These are phyloP conservation scores for Melieria picta DNA, from an alignment of 2,888 invertebrate species.

Conservation along the genomic window DNA sequence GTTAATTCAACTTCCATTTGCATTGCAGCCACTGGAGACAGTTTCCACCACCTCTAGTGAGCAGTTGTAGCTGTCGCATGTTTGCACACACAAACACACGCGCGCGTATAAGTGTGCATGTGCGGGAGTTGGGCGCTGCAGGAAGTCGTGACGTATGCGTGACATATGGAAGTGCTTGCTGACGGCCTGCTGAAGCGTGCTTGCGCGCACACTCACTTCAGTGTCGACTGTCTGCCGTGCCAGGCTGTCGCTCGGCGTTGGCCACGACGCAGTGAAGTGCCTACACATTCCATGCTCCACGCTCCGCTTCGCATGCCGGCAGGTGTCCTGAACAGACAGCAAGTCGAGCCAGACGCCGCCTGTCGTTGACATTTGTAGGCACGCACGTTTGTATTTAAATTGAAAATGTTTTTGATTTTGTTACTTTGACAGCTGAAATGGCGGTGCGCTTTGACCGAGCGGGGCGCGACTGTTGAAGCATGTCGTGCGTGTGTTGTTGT, in stretches of 20 bases:
- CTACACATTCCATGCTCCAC: too few species aligned
- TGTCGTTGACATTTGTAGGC: conserved; percentile 1
- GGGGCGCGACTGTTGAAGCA: too few species aligned
- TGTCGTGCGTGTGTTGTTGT: neutral
- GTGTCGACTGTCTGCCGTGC: too few species aligned
- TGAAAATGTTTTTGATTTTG: conserved; percentile 15
- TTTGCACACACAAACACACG: neutral
- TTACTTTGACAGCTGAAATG: neutral
- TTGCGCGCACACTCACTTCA: neutral
- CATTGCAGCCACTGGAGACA: neutral
- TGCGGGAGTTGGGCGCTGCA: conserved; percentile 25
- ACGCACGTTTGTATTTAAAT: conserved; percentile 5
- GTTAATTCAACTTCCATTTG: neutral
- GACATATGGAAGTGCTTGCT: conserved; percentile 30
- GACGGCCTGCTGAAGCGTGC: neutral
- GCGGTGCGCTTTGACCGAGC: neutral
- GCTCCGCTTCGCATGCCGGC: too few species aligned
- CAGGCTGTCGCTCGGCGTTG: too few species aligned
- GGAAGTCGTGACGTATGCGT: conserved; percentile 15
- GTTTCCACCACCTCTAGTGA: neutral
- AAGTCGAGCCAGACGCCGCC: conserved; percentile 5
- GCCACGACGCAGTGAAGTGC: too few species aligned
- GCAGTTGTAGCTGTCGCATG: neutral
- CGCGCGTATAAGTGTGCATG: neutral
- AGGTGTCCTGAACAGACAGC: too few species aligned